phyloP scores from a whole-genome alignment of 2,888 invertebrate genomes.

The Apocheima hispidaria region DNA sequence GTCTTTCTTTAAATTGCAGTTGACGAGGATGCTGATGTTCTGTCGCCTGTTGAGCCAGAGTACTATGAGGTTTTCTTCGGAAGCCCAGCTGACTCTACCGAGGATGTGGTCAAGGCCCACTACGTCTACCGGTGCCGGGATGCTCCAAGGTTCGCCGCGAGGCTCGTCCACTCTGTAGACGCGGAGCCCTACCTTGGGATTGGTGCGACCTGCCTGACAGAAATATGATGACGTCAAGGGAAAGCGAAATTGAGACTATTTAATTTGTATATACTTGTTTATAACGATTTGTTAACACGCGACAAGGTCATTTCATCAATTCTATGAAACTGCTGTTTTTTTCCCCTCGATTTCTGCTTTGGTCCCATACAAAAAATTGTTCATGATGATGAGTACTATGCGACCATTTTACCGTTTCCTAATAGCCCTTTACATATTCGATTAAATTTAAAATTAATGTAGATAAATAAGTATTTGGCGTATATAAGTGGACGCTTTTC shows the following conservation, averaged over 20 bases:
- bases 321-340: not conserved
- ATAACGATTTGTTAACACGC: too few species aligned
- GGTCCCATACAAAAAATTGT: too few species aligned
- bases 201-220: constrained; percentile 89
- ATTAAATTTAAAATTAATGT: too few species aligned
- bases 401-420: too few species aligned
- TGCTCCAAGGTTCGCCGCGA: constrained; percentile 63
- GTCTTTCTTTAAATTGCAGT: constrained; percentile 82
- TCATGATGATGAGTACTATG: too few species aligned
- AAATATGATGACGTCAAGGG: constrained; percentile 31
- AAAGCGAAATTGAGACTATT: not conserved
- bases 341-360: too few species aligned
- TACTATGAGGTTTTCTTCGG: constrained; percentile 88
- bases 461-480: too few species aligned
- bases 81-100: constrained; percentile 91
- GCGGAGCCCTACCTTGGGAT: constrained; percentile 90
- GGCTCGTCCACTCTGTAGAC: constrained; percentile 83
- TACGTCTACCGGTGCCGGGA: constrained; percentile 83
- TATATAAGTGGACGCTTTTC: too few species aligned
- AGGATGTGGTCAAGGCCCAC: constrained; percentile 88
- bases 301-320: too few species aligned
- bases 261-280: too few species aligned
- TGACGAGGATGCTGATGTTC: constrained; percentile 87
- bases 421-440: too few species aligned
- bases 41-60: constrained; percentile 96